Evolutionary conservation across 92 coral and sea anemone species (phyloP).

Genomic region (Zoanthus sociatus): DNA sequence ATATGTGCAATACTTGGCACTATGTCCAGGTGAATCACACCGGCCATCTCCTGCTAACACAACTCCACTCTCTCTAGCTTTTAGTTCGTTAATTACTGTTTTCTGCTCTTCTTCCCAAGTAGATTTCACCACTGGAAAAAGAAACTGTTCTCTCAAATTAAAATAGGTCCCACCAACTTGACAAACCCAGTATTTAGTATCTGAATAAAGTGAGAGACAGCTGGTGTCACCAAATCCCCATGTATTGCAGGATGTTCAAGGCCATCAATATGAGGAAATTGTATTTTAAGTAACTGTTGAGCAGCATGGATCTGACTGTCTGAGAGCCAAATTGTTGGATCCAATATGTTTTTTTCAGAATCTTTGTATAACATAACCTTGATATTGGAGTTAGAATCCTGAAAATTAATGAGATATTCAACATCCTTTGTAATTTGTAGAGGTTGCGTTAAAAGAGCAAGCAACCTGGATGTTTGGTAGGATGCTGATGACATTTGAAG

Average conservation of each 20-base stretch:
- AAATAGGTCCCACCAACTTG: conserved; percentile 7
- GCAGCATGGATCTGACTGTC: conserved; percentile 33
- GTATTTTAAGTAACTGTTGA: conserved; percentile 31
- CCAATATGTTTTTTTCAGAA: neutral
- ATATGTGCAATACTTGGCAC: neutral
- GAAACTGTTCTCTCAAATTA: neutral
- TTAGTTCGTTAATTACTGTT: neutral
- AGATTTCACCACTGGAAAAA: neutral
- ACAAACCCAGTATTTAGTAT: conserved; percentile 47
- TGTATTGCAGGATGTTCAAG: conserved; percentile 22
- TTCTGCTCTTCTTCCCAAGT: neutral
- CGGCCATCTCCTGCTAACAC: neutral
- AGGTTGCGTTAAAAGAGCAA: neutral
- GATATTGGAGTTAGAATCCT: neutral
- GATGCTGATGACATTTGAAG: neutral
- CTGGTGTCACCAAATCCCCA: conserved; percentile 44
- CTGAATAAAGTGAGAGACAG: conserved; percentile 32
- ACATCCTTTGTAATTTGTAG: neutral
- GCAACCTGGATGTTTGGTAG: neutral
- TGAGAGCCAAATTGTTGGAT: neutral
- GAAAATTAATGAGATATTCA: neutral
- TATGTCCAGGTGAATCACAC: too few relatives aligned
- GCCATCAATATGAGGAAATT: conserved; percentile 37
- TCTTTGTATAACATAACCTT: neutral
- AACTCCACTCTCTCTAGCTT: neutral